phyloP scores from a whole-genome alignment of 2,888 invertebrate genomes.

The Drosophila lutescens region DNA sequence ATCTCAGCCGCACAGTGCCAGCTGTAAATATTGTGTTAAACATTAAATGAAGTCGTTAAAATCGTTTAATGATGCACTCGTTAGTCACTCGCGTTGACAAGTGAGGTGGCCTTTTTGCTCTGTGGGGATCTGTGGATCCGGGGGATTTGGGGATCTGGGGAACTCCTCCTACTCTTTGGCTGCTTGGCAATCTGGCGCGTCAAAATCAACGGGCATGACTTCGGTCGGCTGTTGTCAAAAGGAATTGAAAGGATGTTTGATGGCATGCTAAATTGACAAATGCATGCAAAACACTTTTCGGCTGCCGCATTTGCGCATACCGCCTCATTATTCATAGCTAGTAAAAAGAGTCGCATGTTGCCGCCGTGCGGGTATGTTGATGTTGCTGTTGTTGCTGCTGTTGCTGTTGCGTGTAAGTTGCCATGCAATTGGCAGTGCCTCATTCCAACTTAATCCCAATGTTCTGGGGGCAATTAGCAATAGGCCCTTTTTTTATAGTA shows the following conservation, averaged over 20 bases:
- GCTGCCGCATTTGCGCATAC: constrained; percentile 51
- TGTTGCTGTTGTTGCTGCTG: constrained; percentile 17
- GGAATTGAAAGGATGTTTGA: constrained; percentile 82
- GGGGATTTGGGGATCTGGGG: neutral
- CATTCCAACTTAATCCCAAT: neutral
- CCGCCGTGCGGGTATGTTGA: constrained; percentile 11
- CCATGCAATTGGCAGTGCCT: constrained; percentile 41
- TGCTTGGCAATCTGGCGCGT: constrained; percentile 38
- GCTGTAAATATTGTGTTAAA: constrained; percentile 74
- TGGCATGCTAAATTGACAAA: constrained; percentile 83
- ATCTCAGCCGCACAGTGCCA: constrained; percentile 29
- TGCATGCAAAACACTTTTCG: constrained; percentile 78
- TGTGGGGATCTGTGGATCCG: no score
- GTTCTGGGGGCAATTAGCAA: constrained; percentile 25
- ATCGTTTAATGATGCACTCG: constrained; percentile 81
- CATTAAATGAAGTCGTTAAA: constrained; percentile 83
- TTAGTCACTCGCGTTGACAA: constrained; percentile 77
- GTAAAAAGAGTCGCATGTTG: constrained; percentile 52
- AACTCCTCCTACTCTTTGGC: constrained; percentile 13
- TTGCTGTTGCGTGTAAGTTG: constrained; percentile 51
- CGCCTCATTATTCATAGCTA: constrained; percentile 68
- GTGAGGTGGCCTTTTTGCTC: constrained; percentile 48
- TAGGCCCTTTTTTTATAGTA: neutral
- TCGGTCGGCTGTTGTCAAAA: constrained; percentile 69
- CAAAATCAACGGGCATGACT: constrained; percentile 53